These are phyloP conservation scores for Ostrea denselamellosa DNA, from an alignment of 1,140 invertebrate genomes.

Conservation along the genomic window DNA sequence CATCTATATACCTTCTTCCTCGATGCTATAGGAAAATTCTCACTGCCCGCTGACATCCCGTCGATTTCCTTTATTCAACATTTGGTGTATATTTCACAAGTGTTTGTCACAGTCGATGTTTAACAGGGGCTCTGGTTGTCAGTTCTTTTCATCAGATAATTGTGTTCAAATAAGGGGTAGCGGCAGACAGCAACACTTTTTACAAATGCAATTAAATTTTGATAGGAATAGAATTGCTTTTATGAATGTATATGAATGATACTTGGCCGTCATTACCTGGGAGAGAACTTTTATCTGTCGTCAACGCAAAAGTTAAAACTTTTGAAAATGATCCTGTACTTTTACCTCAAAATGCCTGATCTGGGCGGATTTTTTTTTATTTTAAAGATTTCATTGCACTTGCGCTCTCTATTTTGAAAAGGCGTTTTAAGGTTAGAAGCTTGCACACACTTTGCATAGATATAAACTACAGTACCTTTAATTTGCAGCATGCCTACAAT, in stretches of 20 bases:
- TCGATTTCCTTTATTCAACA: conserved; percentile 19
- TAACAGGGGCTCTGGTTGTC: background rate
- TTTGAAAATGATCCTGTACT: background rate
- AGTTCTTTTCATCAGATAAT: conserved; percentile 34
- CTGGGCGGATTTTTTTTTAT: background rate
- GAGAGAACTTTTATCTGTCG: background rate
- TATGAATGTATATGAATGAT: conserved; percentile 31
- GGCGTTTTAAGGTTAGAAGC: too few relatives aligned
- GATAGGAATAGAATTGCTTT: conserved; percentile 36
- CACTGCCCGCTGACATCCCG: conserved; percentile 3
- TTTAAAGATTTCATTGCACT: too few relatives aligned
- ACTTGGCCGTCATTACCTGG: background rate
- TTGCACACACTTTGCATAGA: too few relatives aligned
- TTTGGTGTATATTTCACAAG: conserved; percentile 33
- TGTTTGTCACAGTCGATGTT: conserved; percentile 5
- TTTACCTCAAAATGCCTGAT: background rate
- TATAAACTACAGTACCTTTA: too few relatives aligned
- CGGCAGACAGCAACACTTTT: conserved; percentile 4
- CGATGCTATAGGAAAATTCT: background rate
- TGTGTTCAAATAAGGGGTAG: conserved; percentile 39
- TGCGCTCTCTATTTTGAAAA: too few relatives aligned
- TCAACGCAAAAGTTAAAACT: background rate
- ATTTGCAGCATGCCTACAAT: too few relatives aligned
- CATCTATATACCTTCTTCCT: background rate
- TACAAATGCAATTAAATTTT: conserved; percentile 40